Evolutionary conservation across 1,140 invertebrate genomes (phyloP).

Genomic region (Neotoxoptera formosana): DNA sequence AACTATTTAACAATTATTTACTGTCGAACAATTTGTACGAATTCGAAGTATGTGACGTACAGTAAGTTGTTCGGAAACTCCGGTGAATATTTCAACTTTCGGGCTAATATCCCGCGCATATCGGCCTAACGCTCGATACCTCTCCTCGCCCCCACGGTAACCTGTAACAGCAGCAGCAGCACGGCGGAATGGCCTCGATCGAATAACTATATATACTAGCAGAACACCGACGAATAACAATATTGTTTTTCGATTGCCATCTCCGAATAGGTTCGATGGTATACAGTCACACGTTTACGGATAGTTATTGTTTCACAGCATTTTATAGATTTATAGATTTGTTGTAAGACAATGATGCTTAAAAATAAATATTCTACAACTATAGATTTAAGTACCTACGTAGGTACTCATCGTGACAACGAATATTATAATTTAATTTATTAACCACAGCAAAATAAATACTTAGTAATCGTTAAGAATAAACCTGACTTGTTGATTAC

Average conservation of each 20-base stretch:
- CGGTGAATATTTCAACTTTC: not conserved
- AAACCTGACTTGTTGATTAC: not conserved
- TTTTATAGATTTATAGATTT: not conserved
- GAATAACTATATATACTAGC: not conserved
- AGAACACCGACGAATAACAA: not conserved
- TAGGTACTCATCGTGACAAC: no score
- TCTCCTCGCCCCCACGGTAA: not conserved
- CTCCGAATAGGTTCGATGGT: not conserved
- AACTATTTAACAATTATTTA: constrained; percentile 25
- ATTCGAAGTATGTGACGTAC: not conserved
- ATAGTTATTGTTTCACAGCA: not conserved
- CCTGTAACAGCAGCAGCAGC: not conserved
- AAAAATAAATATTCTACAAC: no score
- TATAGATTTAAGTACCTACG: no score
- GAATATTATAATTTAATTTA: not conserved
- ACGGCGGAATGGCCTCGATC: not conserved
- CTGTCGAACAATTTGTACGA: not conserved
- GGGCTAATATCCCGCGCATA: not conserved
- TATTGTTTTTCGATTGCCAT: not conserved
- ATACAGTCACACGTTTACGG: not conserved
- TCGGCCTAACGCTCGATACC: not conserved
- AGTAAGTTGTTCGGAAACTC: not conserved
- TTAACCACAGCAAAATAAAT: not conserved
- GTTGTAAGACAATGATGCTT: no score
- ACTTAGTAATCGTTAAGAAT: not conserved